phyloP scores from a whole-genome alignment of 2,888 invertebrate species.

The Calameuta idolon region DNA sequence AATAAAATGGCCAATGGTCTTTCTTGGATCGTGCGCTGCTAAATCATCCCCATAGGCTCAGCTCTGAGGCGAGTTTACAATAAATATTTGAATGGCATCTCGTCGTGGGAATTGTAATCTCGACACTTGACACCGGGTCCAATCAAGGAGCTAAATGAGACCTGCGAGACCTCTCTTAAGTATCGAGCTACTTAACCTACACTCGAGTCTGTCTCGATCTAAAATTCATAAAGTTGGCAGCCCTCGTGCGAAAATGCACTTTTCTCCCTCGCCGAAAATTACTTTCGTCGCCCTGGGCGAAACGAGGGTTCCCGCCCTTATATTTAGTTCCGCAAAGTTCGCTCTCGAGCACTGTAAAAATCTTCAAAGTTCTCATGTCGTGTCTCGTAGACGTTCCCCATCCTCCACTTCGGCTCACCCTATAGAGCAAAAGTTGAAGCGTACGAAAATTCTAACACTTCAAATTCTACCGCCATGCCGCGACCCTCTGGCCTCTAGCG shows the following conservation, averaged over 20 bases:
- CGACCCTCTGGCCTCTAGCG: background rate
- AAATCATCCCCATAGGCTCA: background rate
- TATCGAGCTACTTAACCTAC: background rate
- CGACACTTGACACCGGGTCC: background rate
- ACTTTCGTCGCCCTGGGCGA: slow-evolving; percentile 1
- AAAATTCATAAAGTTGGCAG: slow-evolving; percentile 7
- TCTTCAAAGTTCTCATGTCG: background rate
- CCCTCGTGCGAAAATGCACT: slow-evolving; percentile 7
- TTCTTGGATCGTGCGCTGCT: background rate
- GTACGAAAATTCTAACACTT: background rate
- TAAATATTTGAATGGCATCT: background rate
- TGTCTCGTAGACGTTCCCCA: background rate
- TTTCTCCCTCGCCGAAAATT: background rate
- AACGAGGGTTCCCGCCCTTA: background rate
- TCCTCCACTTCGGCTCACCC: background rate
- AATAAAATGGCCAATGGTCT: background rate
- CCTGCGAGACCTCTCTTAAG: background rate
- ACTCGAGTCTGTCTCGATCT: background rate
- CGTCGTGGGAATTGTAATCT: background rate
- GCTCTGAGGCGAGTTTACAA: background rate
- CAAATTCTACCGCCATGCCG: background rate
- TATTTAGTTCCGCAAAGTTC: background rate
- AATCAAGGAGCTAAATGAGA: background rate
- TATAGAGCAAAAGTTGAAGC: background rate
- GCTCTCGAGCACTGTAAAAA: background rate